Evolutionary conservation across 2,888 invertebrate species (phyloP).

Genomic region (Agonopterix arenella): DNA sequence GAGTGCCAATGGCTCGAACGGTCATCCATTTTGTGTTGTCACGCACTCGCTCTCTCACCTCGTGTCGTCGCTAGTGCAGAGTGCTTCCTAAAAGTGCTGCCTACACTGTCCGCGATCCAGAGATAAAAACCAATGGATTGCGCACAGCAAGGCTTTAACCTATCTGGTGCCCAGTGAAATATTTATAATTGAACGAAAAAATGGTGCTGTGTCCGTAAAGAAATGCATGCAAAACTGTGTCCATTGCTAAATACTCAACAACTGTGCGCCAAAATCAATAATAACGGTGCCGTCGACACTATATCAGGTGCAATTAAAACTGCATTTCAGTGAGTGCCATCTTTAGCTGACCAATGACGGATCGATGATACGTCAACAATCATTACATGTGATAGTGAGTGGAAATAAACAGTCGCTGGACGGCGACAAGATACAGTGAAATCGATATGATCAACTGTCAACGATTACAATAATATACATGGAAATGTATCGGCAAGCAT

Average conservation of each 20-base stretch:
- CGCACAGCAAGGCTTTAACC: conserved; percentile 52
- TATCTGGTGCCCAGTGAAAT: conserved; percentile 72
- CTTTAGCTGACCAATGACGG: conserved; percentile 48
- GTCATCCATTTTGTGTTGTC: conserved; percentile 31
- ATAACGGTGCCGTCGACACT: conserved; percentile 75
- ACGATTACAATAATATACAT: conserved; percentile 51
- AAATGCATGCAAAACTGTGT: conserved; percentile 77
- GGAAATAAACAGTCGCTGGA: conserved; percentile 55
- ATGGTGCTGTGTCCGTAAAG: conserved; percentile 72
- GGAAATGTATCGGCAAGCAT: conserved; percentile 66
- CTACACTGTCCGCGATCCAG: conserved; percentile 42
- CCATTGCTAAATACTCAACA: conserved; percentile 76
- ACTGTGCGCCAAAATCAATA: conserved; percentile 76
- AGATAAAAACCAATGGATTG: conserved; percentile 18
- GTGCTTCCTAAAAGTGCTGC: conserved; percentile 71
- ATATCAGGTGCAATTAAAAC: conserved; percentile 71
- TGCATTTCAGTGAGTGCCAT: conserved; percentile 79
- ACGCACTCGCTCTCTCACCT: conserved; percentile 76
- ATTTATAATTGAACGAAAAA: conserved; percentile 59
- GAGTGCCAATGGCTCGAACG: conserved; percentile 17
- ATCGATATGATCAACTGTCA: conserved; percentile 47
- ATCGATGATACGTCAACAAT: conserved; percentile 63
- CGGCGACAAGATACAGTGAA: conserved; percentile 47
- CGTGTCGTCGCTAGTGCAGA: conserved; percentile 73
- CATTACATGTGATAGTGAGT: conserved; percentile 86